Percentiles rank a stretch among this genome's conserved stretches.
These are phyloP conservation scores for Dexiosoma caninum DNA, from an alignment of 2,888 invertebrate species.

Conservation along the genomic window DNA sequence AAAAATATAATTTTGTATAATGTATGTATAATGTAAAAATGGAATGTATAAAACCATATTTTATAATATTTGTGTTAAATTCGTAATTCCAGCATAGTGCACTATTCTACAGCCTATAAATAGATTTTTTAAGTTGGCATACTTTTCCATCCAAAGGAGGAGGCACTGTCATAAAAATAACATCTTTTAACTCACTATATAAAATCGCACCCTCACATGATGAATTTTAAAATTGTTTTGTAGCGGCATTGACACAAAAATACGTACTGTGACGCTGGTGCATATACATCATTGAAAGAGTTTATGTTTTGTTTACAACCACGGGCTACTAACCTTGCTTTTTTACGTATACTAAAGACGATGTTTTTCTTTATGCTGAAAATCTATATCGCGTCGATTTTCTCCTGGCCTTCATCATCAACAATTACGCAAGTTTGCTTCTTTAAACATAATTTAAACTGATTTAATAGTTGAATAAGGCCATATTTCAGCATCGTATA, in stretches of 20 bases:
- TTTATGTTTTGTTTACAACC: constrained; percentile 1
- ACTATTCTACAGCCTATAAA: constrained; percentile 17
- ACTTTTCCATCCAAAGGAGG: constrained; percentile 2
- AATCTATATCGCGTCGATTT: constrained; percentile 13
- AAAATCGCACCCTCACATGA: constrained; percentile 5
- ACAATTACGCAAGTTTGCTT: neutral
- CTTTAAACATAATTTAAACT: constrained; percentile 20
- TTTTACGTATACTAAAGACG: constrained; percentile 11
- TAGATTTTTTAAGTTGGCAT: constrained; percentile 10
- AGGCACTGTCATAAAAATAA: constrained; percentile 9
- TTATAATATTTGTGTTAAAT: constrained; percentile 9
- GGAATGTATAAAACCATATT: too few relatives aligned
- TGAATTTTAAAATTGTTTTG: constrained; percentile 17
- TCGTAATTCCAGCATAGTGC: constrained; percentile 12
- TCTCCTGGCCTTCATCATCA: constrained; percentile 13
- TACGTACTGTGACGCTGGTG: neutral
- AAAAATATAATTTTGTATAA: too few relatives aligned
- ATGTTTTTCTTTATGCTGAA: constrained; percentile 3
- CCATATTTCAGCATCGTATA: neutral
- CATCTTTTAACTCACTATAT: constrained; percentile 12
- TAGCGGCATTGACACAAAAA: constrained; percentile 16
- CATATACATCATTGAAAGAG: constrained; percentile 9
- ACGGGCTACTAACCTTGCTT: constrained; percentile 29
- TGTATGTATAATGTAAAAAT: too few relatives aligned
- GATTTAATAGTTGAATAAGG: neutral